A percentile compares a stretch with the other conserved stretches of the same genome.
Conservation (phyloP, 2,113 vertebrate genomes). For the Thamnaconus septentrionalis region DNA sequence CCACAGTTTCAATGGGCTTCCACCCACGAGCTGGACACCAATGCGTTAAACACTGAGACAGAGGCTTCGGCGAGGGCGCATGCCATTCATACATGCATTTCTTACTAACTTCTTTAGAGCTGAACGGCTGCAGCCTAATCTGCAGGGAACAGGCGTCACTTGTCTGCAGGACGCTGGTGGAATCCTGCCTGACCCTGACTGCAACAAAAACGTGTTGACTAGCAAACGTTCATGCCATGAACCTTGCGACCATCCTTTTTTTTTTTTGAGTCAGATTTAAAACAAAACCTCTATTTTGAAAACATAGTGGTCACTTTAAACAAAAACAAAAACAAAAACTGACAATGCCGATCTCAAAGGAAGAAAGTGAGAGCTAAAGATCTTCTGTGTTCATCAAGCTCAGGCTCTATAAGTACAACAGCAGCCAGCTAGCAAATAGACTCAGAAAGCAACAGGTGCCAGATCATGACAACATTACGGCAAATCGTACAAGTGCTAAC, state of each 20-base stretch:
- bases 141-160: constrained; percentile 23
- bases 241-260: too few species aligned
- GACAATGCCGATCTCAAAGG: neutral
- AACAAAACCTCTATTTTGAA: neutral
- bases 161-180: constrained; percentile 33
- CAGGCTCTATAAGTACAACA: too few species aligned
- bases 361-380: neutral
- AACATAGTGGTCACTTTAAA: neutral
- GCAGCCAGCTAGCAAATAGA: too few species aligned
- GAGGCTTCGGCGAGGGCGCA: constrained; percentile 15
- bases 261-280: neutral
- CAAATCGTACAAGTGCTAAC: too few species aligned
- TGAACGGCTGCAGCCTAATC: constrained; percentile 28
- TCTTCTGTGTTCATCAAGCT: too few species aligned
- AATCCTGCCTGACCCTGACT: neutral
- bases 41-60: neutral
- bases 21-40: constrained; percentile 11
- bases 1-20: constrained; percentile 2
- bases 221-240: too few species aligned
- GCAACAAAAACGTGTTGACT: neutral
- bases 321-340: too few species aligned
- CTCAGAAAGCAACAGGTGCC: too few species aligned
- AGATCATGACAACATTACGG: too few species aligned
- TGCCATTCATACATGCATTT: constrained; percentile 49
- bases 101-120: constrained; percentile 45